These are phyloP conservation scores for Cotesia typhae DNA, from an alignment of 1,140 invertebrate species.

Conservation along the genomic window DNA sequence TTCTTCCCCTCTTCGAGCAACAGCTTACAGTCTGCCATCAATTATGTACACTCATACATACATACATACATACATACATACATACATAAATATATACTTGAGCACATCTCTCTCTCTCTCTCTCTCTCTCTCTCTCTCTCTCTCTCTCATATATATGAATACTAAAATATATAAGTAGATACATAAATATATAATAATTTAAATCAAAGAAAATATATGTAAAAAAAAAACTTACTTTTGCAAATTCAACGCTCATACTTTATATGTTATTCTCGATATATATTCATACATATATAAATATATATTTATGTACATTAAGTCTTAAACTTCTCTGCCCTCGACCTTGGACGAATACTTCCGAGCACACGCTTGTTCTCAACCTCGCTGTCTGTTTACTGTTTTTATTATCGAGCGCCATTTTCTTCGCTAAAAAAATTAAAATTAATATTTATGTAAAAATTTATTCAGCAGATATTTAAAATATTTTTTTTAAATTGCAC, in stretches of 20 bases:
- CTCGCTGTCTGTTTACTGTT: neutral
- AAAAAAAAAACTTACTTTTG: neutral
- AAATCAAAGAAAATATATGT: too few relatives aligned
- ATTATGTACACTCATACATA: too few relatives aligned
- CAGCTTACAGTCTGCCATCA: neutral
- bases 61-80: too few relatives aligned
- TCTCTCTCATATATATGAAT: too few relatives aligned
- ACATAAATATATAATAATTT: too few relatives aligned
- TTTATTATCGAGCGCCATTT: neutral
- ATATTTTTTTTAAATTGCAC: too few relatives aligned
- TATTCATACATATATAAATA: neutral
- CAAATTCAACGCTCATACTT: slow-evolving; percentile 3
- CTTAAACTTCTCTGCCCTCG: slow-evolving; percentile 5
- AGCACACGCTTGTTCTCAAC: neutral
- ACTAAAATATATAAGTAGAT: too few relatives aligned
- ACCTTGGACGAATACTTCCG: slow-evolving; percentile 16
- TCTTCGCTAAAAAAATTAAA: neutral
- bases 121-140: too few relatives aligned
- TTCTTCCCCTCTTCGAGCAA: slow-evolving; percentile 22
- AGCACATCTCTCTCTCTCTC: too few relatives aligned
- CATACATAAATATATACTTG: too few relatives aligned
- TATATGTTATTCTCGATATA: neutral
- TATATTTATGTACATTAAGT: neutral
- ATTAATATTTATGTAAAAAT: too few relatives aligned
- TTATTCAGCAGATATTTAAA: too few relatives aligned